Evolutionary conservation across 1,140 invertebrate genomes (phyloP).

Genomic region (Oncopodura yosiiana): DNA sequence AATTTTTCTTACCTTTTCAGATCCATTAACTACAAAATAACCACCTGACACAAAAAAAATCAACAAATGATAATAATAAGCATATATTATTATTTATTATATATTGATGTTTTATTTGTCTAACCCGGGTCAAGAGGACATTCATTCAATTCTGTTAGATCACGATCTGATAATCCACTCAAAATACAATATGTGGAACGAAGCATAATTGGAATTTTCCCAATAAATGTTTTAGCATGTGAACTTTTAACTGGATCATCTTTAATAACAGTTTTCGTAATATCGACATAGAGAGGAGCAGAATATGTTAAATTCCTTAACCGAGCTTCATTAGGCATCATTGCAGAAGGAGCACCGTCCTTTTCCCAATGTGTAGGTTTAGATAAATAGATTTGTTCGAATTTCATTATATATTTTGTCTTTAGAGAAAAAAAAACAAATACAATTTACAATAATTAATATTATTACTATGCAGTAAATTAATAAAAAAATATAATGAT

Average conservation of each 20-base stretch:
- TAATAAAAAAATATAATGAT: not conserved
- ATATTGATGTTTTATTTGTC: too few relatives aligned
- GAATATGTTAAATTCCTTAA: slow-evolving; percentile 84
- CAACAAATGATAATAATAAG: too few relatives aligned
- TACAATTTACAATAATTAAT: not conserved
- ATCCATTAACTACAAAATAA: slow-evolving; percentile 93
- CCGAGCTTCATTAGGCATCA: slow-evolving; percentile 98
- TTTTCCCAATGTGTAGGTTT: slow-evolving; percentile 99
- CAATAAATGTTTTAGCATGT: slow-evolving; percentile 96
- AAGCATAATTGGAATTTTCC: slow-evolving; percentile 99
- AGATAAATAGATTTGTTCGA: slow-evolving; percentile 97
- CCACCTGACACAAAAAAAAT: too few relatives aligned
- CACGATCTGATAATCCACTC: slow-evolving; percentile 87
- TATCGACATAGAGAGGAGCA: slow-evolving; percentile 95
- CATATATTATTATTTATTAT: too few relatives aligned
- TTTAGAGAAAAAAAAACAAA: slow-evolving; percentile 40
- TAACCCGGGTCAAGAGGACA: slow-evolving; percentile 96
- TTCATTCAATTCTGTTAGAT: slow-evolving; percentile 96
- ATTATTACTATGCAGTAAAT: not conserved
- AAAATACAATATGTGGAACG: slow-evolving; percentile 92
- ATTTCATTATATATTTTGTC: slow-evolving; percentile 84
- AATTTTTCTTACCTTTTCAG: slow-evolving; percentile 64
- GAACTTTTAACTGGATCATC: slow-evolving; percentile 86
- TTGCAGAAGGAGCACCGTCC: slow-evolving; percentile 92
- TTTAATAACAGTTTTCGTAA: slow-evolving; percentile 87